phyloP scores from a whole-genome alignment of 2,113 vertebrate genomes.

The Lycaon pictus region DNA sequence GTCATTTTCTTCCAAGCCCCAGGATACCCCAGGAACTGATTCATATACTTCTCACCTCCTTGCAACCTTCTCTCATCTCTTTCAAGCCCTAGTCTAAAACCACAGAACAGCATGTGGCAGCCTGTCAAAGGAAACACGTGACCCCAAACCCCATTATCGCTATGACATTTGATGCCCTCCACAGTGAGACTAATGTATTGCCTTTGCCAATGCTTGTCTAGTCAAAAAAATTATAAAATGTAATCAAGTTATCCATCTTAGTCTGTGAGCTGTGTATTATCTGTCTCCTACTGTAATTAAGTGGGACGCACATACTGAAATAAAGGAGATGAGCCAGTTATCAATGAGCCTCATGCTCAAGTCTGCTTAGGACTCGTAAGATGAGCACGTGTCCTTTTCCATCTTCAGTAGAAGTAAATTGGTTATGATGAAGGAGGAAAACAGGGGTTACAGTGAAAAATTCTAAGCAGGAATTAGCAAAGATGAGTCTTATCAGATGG shows the following conservation, averaged over 20 bases:
- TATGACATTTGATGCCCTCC: slow-evolving; percentile 72
- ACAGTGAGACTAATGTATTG: slow-evolving; percentile 67
- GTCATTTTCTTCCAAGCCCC: slow-evolving; percentile 77
- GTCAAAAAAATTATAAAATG: slow-evolving; percentile 72
- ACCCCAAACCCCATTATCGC: slow-evolving; percentile 80
- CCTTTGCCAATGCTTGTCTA: slow-evolving; percentile 75
- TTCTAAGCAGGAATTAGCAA: neutral
- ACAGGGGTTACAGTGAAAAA: neutral
- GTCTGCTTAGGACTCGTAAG: neutral
- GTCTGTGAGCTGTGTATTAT: neutral
- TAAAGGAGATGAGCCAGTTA: slow-evolving; percentile 29
- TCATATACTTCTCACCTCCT: slow-evolving; percentile 79
- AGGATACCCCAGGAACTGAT: slow-evolving; percentile 69
- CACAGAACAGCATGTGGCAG: slow-evolving; percentile 70
- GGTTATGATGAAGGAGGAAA: neutral
- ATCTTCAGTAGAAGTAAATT: slow-evolving; percentile 6
- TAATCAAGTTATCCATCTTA: slow-evolving; percentile 72
- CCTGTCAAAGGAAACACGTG: slow-evolving; percentile 69
- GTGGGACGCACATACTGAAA: slow-evolving; percentile 43
- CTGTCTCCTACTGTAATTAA: slow-evolving; percentile 65
- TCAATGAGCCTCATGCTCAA: neutral
- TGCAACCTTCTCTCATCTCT: slow-evolving; percentile 66
- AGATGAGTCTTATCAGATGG: neutral
- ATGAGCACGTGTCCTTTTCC: neutral
- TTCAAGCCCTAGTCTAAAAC: slow-evolving; percentile 61